phyloP scores from a whole-genome alignment of 1,140 invertebrate species.

The Lepidurus apus region DNA sequence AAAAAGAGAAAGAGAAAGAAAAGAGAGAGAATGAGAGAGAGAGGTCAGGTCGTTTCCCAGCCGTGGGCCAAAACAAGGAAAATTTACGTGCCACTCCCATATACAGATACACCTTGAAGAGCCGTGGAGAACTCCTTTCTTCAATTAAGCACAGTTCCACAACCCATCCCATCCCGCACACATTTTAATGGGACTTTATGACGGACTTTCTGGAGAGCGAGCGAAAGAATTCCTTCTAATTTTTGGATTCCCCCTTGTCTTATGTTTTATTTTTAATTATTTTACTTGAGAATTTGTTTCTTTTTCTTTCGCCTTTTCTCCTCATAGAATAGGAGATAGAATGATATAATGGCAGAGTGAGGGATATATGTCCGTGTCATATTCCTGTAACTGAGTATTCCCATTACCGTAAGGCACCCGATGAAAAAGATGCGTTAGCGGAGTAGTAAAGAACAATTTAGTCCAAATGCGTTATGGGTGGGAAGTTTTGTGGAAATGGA shows the following conservation, averaged over 20 bases:
- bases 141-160: neutral
- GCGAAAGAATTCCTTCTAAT: neutral
- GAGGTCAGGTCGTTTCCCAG: slow-evolving; percentile 11
- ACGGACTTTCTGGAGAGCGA: neutral
- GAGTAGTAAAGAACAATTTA: too few species aligned
- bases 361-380: too few species aligned
- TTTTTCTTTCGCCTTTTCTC: too few species aligned
- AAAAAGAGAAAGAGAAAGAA: neutral
- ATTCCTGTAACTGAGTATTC: too few species aligned
- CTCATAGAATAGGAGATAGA: too few species aligned
- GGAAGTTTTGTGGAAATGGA: too few species aligned
- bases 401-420: too few species aligned
- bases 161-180: neutral
- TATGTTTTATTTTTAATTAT: neutral
- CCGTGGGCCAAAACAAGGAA: slow-evolving; percentile 14
- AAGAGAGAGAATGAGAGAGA: neutral
- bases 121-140: slow-evolving; percentile 7
- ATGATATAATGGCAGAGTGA: too few species aligned
- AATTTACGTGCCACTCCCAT: slow-evolving; percentile 18
- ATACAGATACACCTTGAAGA: neutral
- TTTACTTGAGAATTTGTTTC: neutral
- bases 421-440: too few species aligned
- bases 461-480: too few species aligned
- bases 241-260: neutral
- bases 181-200: slow-evolving; percentile 19